Base-by-base conservation (phyloP, 2,888 invertebrate genomes). In the Ophion slaviceki region DNA sequence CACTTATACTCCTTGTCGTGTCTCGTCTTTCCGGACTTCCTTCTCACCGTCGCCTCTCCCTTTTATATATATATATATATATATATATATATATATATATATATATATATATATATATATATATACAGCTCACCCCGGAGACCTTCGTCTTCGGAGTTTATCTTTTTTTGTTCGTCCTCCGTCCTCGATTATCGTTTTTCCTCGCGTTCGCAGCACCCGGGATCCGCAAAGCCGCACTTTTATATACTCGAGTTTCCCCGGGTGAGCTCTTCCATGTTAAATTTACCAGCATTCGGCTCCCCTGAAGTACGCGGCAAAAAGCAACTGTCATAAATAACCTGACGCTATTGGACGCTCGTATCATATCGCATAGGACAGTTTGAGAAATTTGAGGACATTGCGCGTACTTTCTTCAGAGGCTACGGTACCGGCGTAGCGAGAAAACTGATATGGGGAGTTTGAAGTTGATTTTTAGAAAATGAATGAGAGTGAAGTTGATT, bases 121-220 rank as follows among this genome's bases (percentile, higher is more conserved):
- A 45, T 10, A 45, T 8, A 24, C 11, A 5, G 20, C 66, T 67
- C 70, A 78, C 67, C 67, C 82, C 57, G 45, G 67, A 62, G 72
- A 68, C 76, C 77, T 72, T 80, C 80, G 87, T 84, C 85, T 85
- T 79, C 76, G 87, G 86, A 89, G 87, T 87, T 88, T 90, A 88
- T 88, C 86, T 88, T 89, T 88, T 89, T 87, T 82, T 68, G 62
- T 87, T 67, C 87, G 86, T 84, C 86, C 66, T 87, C 87, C 80
- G 82, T 75, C 70, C 24, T 68, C 72, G 82, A 72, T 82, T 78
- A 81, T 78, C 68, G 68, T 85, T 72, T 81, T 85, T 80, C 76
- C 72, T 72, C 71, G 74, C 80, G 53, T 47, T 53, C 68, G 70
- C 84, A 85, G 78, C 76, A 68, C 72, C 72, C 62, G 28, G 24